phyloP scores from a whole-genome alignment of 1,140 invertebrate genomes.

The Cyclargus thomasi region DNA sequence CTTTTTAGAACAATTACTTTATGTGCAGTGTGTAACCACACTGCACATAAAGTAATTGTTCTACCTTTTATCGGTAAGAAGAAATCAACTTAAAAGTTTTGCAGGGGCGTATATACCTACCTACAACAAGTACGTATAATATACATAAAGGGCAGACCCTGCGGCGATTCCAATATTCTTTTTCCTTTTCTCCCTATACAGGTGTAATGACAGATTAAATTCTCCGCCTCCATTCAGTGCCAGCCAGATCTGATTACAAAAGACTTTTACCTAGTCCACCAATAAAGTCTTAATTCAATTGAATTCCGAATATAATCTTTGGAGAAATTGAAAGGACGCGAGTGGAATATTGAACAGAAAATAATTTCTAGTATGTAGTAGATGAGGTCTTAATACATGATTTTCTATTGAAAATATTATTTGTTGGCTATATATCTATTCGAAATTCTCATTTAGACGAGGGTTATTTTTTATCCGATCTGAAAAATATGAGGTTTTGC shows the following conservation, averaged over 20 bases:
- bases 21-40: too few species aligned
- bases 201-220: slow-evolving; percentile 5
- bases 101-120: too few species aligned
- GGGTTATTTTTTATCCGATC: too few species aligned
- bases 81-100: too few species aligned
- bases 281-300: slow-evolving; percentile 10
- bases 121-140: neutral
- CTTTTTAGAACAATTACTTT: too few species aligned
- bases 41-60: too few species aligned
- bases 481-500: too few species aligned
- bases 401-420: too few species aligned
- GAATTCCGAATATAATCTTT: slow-evolving; percentile 1
- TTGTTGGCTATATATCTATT: too few species aligned
- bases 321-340: neutral
- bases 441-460: too few species aligned
- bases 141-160: neutral
- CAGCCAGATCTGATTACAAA: slow-evolving; percentile 6
- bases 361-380: neutral
- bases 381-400: neutral
- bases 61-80: too few species aligned
- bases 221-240: neutral
- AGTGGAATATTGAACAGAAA: neutral
- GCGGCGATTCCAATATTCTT: neutral
- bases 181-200: neutral
- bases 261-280: neutral